A percentile compares a stretch with the other conserved stretches of the same genome.
Conservation (phyloP, 2,888 invertebrate species). For the Cartodere bifasciata region DNA sequence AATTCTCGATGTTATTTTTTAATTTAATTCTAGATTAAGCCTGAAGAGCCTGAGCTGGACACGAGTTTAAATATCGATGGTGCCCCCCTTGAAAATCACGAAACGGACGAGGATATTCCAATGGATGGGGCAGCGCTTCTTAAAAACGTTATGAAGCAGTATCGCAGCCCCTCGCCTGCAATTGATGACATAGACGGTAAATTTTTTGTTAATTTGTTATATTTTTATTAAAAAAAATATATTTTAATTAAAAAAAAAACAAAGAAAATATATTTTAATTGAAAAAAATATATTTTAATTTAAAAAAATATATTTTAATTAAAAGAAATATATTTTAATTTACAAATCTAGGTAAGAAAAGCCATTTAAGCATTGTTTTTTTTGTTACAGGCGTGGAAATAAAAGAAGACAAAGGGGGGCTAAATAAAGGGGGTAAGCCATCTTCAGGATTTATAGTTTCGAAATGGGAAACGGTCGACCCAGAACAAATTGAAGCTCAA, state of each 20-base stretch:
- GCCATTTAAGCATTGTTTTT: too few species aligned
- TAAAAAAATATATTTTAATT: too few species aligned
- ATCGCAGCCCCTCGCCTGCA: constrained; percentile 26
- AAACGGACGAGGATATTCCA: constrained; percentile 46
- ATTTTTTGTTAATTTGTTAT: constrained; percentile 27
- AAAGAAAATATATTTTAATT: too few species aligned
- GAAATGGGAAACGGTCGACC: constrained; percentile 95
- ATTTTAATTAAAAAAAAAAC: too few species aligned
- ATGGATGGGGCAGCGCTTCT: constrained; percentile 73
- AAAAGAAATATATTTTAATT: too few species aligned
- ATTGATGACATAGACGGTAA: constrained; percentile 53
- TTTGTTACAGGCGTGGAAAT: constrained; percentile 25
- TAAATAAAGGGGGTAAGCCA: constrained; percentile 21
- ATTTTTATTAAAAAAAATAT: too few species aligned
- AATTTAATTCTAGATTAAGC: constrained; percentile 10
- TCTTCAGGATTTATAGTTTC: constrained; percentile 76
- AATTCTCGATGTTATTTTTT: too few species aligned
- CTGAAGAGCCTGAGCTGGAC: constrained; percentile 14
- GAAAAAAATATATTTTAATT: too few species aligned
- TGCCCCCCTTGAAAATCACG: constrained; percentile 11
- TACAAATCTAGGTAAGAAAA: too few species aligned
- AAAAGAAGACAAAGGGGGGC: constrained; percentile 18
- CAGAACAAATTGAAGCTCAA: constrained; percentile 65
- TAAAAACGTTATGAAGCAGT: constrained; percentile 50
- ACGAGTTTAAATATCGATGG: constrained; percentile 13